A percentile compares a stretch with the other conserved stretches of the same genome.
phyloP scores from a whole-genome alignment of 1,140 invertebrate genomes.

The Drosophila ironensis region DNA sequence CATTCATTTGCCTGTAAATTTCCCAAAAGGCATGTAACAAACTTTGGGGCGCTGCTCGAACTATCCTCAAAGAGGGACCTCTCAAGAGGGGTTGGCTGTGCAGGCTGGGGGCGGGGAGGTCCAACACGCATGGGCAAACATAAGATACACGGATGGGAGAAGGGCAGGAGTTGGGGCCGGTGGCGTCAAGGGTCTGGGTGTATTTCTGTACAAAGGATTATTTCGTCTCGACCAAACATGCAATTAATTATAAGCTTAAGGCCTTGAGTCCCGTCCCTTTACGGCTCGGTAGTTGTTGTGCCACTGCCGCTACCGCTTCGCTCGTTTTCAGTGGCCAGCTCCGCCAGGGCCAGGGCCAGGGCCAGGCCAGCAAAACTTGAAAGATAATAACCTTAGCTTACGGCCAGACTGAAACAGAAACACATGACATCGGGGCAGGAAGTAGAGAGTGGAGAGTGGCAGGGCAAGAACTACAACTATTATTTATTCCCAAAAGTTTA shows the following conservation, averaged over 20 bases:
- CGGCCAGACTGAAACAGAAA: conserved; percentile 48
- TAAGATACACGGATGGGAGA: conserved; percentile 38
- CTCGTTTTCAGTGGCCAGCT: background rate
- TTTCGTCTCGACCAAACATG: conserved; percentile 82
- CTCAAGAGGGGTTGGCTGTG: conserved; percentile 6
- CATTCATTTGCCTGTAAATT: conserved; percentile 79
- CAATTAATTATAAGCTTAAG: conserved; percentile 82
- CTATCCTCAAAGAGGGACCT: conserved; percentile 60
- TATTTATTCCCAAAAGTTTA: conserved; percentile 81
- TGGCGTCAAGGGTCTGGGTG: conserved; percentile 15
- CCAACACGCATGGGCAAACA: background rate
- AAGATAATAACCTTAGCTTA: conserved; percentile 81
- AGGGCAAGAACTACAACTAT: conserved; percentile 60
- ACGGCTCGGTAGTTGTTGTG: conserved; percentile 52
- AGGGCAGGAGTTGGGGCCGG: conserved; percentile 41
- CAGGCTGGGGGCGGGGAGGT: background rate
- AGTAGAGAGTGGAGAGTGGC: background rate
- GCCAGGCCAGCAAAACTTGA: conserved; percentile 63
- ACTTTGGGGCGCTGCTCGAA: conserved; percentile 61
- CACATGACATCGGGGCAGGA: conserved; percentile 25
- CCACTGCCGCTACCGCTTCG: conserved; percentile 14
- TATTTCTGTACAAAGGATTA: conserved; percentile 81
- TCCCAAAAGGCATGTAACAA: conserved; percentile 72
- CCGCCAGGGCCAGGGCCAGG: conserved; percentile 56
- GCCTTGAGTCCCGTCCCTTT: conserved; percentile 79